Evolutionary conservation across 1,140 invertebrate species (phyloP).

Genomic region (Nasonia vitripennis): DNA sequence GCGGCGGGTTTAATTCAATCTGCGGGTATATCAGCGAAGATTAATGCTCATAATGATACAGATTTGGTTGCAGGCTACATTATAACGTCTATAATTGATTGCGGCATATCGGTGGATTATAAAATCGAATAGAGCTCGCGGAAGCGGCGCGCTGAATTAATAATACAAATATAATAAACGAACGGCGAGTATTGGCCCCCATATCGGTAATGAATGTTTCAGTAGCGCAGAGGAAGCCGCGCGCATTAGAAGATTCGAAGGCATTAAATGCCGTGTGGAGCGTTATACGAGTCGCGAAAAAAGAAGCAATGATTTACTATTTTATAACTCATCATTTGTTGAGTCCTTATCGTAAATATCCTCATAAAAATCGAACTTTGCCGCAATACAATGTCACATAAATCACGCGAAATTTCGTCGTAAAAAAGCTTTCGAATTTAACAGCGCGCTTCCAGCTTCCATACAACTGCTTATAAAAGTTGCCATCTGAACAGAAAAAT

Average conservation of each 20-base stretch:
- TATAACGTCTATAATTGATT: background rate
- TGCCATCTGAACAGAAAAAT: background rate
- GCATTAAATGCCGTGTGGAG: too few relatives aligned
- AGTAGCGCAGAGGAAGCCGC: background rate
- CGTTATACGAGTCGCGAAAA: background rate
- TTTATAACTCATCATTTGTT: background rate
- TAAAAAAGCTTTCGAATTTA: conserved; percentile 12
- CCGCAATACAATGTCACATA: conserved; percentile 6
- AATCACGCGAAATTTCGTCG: conserved; percentile 6
- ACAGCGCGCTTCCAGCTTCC: background rate
- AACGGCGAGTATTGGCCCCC: too few relatives aligned
- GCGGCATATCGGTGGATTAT: background rate
- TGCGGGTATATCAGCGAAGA: background rate
- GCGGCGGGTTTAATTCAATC: background rate
- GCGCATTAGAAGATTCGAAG: background rate
- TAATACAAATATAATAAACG: too few relatives aligned
- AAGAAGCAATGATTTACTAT: background rate
- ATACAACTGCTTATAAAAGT: background rate
- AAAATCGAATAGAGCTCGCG: background rate
- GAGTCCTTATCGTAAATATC: background rate
- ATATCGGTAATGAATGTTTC: background rate
- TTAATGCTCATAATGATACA: background rate
- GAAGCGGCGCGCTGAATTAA: too few relatives aligned
- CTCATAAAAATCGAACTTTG: background rate
- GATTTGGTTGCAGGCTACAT: background rate